These are phyloP conservation scores for Philereme vetulata DNA, from an alignment of 2,888 invertebrate species.

Conservation along the genomic window DNA sequence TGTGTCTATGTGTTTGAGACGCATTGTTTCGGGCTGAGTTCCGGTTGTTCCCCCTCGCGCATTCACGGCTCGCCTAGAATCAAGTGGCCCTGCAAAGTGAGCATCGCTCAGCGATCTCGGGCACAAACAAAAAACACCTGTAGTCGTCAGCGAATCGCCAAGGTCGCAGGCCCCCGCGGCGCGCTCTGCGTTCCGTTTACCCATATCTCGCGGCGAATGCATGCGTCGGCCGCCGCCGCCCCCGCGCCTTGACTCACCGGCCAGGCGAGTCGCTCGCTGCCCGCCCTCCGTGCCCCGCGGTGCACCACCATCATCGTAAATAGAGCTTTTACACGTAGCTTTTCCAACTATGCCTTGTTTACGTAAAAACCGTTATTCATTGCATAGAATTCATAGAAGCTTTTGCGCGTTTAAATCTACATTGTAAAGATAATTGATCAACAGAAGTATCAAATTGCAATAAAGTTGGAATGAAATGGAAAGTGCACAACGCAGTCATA, in stretches of 20 bases:
- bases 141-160: constrained; percentile 79
- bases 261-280: constrained; percentile 47
- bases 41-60: constrained; percentile 62
- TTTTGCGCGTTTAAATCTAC: background rate
- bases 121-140: constrained; percentile 82
- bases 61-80: constrained; percentile 45
- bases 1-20: constrained; percentile 48
- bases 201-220: constrained; percentile 81
- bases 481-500: constrained; percentile 50
- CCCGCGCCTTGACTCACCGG: constrained; percentile 70
- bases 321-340: constrained; percentile 21
- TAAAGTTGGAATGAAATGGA: constrained; percentile 51
- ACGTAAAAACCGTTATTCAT: background rate
- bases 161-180: constrained; percentile 78
- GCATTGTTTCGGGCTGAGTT: constrained; percentile 64
- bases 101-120: constrained; percentile 65
- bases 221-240: constrained; percentile 66
- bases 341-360: constrained; percentile 4
- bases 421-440: background rate
- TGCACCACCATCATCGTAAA: constrained; percentile 39
- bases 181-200: constrained; percentile 79
- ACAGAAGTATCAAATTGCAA: constrained; percentile 5
- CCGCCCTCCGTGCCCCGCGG: constrained; percentile 45
- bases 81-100: constrained; percentile 56
- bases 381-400: background rate